Conservation (phyloP, 2,888 invertebrate genomes). For the Epistrophella euchroma region DNA sequence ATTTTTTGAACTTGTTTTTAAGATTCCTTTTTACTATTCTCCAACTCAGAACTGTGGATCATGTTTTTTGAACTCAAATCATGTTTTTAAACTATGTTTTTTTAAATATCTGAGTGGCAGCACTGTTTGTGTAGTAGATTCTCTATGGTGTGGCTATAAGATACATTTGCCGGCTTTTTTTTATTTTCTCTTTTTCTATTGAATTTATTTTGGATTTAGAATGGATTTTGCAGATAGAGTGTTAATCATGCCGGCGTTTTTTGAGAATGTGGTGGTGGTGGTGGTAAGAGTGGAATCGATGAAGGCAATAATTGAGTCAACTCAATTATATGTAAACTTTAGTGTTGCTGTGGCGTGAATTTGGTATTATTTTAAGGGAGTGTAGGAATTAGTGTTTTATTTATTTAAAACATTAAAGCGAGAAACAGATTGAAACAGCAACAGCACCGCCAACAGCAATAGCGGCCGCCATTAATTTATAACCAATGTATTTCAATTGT, state of each 20-base stretch:
- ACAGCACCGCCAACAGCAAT: too few species aligned
- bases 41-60: too few species aligned
- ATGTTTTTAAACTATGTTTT: too few species aligned
- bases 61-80: too few species aligned
- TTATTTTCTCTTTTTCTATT: conserved; percentile 46
- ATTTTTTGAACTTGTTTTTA: too few species aligned
- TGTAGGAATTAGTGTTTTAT: background rate
- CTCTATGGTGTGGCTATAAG: background rate
- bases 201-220: conserved; percentile 40
- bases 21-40: too few species aligned
- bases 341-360: conserved; percentile 51
- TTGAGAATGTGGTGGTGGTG: conserved; percentile 57
- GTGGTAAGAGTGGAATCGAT: conserved; percentile 41
- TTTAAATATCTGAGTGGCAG: too few species aligned
- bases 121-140: conserved; percentile 27
- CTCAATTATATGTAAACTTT: conserved; percentile 13
- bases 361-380: conserved; percentile 35
- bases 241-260: conserved; percentile 66
- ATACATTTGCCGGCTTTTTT: conserved; percentile 59
- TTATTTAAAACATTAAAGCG: background rate
- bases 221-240: conserved; percentile 32
- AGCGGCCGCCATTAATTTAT: too few species aligned
- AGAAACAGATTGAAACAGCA: too few species aligned
- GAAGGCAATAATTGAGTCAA: conserved; percentile 51
- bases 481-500: too few species aligned